Percentiles rank a stretch among this genome's conserved stretches.
Conservation (phyloP, 2,797 vertebrate genomes). For the Crypturellus tataupa region DNA sequence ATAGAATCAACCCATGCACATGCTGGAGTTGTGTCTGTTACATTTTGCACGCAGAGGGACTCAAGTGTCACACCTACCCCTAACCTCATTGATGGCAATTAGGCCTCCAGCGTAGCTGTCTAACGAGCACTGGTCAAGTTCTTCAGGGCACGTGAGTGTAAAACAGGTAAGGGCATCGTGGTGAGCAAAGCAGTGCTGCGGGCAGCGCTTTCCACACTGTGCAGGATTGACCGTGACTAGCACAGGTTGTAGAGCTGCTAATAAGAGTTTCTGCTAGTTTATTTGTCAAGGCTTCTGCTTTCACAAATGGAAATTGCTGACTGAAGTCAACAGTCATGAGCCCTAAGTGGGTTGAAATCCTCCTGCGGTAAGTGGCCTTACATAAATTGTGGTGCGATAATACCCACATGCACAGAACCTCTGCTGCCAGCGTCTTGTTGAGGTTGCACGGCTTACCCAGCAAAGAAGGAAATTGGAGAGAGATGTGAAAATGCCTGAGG, state of each 20-base stretch:
- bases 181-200: not conserved
- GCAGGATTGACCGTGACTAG: not conserved
- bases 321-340: not conserved
- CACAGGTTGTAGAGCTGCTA: not conserved
- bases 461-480: not conserved
- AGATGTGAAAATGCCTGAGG: not conserved
- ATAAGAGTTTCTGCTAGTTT: not conserved
- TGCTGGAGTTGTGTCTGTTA: not conserved
- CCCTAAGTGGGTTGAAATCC: not conserved
- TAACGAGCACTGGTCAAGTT: not conserved
- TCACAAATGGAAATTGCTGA: not conserved
- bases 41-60: not conserved
- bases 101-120: not conserved
- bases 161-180: not conserved
- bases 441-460: not conserved
- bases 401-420: not conserved
- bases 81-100: not conserved
- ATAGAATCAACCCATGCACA: not conserved
- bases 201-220: not conserved
- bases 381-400: not conserved
- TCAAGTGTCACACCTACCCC: not conserved
- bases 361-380: not conserved
- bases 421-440: rapidly evolving
- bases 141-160: not conserved
- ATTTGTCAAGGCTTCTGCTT: not conserved